Base-by-base conservation (phyloP, 2,113 vertebrate genomes). In the Dolichallabes microphthalmus region DNA sequence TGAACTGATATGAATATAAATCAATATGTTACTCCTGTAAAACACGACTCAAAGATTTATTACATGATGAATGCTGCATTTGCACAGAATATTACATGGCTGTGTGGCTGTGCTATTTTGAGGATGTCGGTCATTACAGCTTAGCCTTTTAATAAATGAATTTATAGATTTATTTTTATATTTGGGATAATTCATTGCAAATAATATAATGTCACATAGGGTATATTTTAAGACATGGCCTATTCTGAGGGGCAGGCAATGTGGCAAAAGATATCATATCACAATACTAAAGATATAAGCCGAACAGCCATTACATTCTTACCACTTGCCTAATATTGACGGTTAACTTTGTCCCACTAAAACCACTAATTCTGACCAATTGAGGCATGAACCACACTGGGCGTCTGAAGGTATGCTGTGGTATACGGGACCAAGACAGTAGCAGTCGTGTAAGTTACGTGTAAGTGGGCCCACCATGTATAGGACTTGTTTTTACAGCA, bases 1-100 rank as follows among this genome's bases (percentile, higher is more conserved):
- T 81, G 60, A 27, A 35, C 39, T 27, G 50, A 45, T 64, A 64
- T 81, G 39, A 81, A 81, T 80, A 81, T n/a, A n/a, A 64, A 52
- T 81, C 60, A 50, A 52, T 64, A 25, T 14, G 19, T 50, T 63
- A 81, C n/a, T 52, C 39, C 78, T 50, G 78, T 64, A 52, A 81
- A 81, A 81, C 39, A 45, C 11, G 60, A 81, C n/a, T 81, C 25
- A 50, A 50, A 19, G 58, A 22, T 80, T 27, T 63, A 30, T 57
- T 19, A 13, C 39, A 81, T 52, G 52, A 64, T 81, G 50, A 80
- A 63, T 50, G 13, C 22, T 27, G 22, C 35, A 60, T 64, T 50
- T 81, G 13, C 57, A 50, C 35, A n/a, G 57, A 12, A 52, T 30
- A 81, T 81, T 64, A 50, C 39, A 81, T 64, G 39, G 20, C 60